Evolutionary conservation across 2,113 vertebrate species (phyloP), one percentile per base, ranked within the genome.

Genomic region (Leucoraja erinaceus): DNA sequence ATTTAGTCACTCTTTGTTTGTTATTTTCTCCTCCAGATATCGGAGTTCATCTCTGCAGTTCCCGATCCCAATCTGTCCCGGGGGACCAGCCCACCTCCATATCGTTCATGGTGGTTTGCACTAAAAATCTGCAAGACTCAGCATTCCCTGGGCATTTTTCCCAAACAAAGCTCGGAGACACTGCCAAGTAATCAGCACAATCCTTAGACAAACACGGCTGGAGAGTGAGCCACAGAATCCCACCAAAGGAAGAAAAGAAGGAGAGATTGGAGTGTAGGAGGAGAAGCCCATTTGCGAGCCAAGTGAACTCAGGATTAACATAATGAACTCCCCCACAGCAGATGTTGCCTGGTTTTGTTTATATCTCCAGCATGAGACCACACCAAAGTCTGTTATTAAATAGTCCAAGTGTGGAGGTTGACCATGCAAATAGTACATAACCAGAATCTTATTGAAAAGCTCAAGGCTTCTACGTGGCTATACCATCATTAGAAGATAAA

Each of bases 291-390:
- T 54, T 91, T 10, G 16, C 63, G 59, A 74, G 90, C 68, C 38
- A 70, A 91, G 68, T 91, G 25, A 91, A 47, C 38, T 70, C 90
- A 70, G 68, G 20, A 91, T 91, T 72, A 91, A 20, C 88, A 91
- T 91, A 91, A 91, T 70, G 90, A 91, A 91, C 90, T 72, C 90
- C 90, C 90, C 72, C 90, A 70, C 90, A 91, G 38, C 90, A 91
- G 90, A 91, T 91, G 90, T 91, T 88, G 11, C 12, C n/a, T 88
- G 83, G 59, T 61, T 72, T 54, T 70, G 31, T 54, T 91, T 72
- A 91, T 54, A 72, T 91, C 68, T 54, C 90, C 68, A 72, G 90
- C 38, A 47, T 54, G 18, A 38, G 90, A 91, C 90, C 90, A 91
- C 90, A 91, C 90, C 68, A 91, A 91, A 91, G 90, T 18, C n/a